A percentile compares a stretch with the other conserved stretches of the same genome.
These are phyloP conservation scores for Cyclargus thomasi DNA, from an alignment of 1,140 invertebrate species.

Conservation along the genomic window DNA sequence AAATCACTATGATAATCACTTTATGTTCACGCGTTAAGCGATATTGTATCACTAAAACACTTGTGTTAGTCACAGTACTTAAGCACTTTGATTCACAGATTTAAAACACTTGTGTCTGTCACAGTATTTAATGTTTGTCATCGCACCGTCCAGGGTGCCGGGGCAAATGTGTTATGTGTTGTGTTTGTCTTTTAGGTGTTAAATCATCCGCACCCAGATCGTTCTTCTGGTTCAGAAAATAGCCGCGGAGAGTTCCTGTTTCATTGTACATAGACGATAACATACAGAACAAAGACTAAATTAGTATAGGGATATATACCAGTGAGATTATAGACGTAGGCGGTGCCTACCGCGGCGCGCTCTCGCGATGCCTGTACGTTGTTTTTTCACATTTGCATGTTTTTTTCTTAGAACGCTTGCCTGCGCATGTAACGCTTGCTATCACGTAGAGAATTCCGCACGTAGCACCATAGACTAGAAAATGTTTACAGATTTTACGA, in stretches of 20 bases:
- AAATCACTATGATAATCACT: not conserved
- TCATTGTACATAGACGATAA: slow-evolving; percentile 64
- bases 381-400: slow-evolving; percentile 58
- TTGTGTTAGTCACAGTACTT: not conserved
- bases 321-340: slow-evolving; percentile 72
- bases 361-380: slow-evolving; percentile 66
- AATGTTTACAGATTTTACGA: not conserved
- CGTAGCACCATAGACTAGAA: not conserved
- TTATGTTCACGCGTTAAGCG: not conserved
- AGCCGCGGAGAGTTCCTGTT: slow-evolving; percentile 66
- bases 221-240: slow-evolving; percentile 75
- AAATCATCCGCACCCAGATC: slow-evolving; percentile 73
- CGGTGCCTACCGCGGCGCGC: slow-evolving; percentile 69
- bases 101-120: slow-evolving; percentile 20
- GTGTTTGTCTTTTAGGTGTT: slow-evolving; percentile 72
- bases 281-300: slow-evolving; percentile 73
- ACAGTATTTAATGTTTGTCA: slow-evolving; percentile 25
- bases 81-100: not conserved
- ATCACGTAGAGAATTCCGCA: not conserved
- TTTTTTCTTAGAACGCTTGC: slow-evolving; percentile 28
- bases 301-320: slow-evolving; percentile 68
- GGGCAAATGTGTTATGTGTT: slow-evolving; percentile 54
- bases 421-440: slow-evolving; percentile 23
- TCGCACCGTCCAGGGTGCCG: slow-evolving; percentile 34
- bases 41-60: not conserved